A percentile compares a stretch with the other conserved stretches of the same genome.
phyloP scores from a whole-genome alignment of 2,888 invertebrate species.

The Meloe dianella region DNA sequence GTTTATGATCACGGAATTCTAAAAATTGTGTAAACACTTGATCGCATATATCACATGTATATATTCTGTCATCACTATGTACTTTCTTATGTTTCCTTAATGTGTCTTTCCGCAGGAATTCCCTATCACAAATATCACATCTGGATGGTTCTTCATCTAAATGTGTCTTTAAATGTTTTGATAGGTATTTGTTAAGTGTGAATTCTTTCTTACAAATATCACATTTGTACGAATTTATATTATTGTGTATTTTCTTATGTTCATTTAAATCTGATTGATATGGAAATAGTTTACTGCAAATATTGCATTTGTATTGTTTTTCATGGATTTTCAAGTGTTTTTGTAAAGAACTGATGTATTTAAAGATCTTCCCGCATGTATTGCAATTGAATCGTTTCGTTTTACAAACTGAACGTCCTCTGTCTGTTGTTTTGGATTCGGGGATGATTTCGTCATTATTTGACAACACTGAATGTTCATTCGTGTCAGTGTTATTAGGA shows the following conservation, averaged over 20 bases:
- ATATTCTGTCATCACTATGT: neutral
- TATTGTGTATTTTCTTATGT: neutral
- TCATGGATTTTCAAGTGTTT: neutral
- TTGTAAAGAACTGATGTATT: neutral
- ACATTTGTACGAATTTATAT: neutral
- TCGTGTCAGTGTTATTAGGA: too few relatives aligned
- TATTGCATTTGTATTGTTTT: neutral
- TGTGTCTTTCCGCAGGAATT: neutral
- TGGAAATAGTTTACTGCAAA: neutral
- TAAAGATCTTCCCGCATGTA: neutral
- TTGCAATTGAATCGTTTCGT: neutral
- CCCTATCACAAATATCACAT: neutral
- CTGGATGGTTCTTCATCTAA: neutral
- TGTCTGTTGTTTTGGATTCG: too few relatives aligned
- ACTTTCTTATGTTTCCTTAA: neutral
- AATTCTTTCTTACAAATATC: neutral
- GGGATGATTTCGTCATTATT: neutral
- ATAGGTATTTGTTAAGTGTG: neutral
- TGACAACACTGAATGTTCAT: neutral
- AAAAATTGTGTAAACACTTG: neutral
- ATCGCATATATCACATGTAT: neutral
- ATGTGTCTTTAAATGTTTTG: neutral
- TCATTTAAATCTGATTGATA: neutral
- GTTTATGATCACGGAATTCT: neutral
- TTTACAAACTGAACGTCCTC: neutral